Conservation (phyloP, 2,797 vertebrate species). For the Sphenopsis melanotis region DNA sequence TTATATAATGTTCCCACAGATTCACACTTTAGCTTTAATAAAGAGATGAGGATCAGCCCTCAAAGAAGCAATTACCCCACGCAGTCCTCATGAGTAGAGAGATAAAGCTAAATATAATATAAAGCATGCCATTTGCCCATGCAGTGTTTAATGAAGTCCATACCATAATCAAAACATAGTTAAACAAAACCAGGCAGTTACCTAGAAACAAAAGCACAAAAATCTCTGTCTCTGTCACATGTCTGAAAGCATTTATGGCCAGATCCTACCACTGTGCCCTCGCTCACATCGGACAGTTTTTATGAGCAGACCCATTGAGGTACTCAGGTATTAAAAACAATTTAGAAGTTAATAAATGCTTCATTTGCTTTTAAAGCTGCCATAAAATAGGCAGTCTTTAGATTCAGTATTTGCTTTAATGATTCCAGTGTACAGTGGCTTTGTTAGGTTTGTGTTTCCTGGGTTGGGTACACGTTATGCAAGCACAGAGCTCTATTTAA, state of each 20-base stretch:
- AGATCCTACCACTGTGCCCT: not conserved
- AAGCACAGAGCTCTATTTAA: not conserved
- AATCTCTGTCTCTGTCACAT: constrained; percentile 31
- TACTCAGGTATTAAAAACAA: not conserved
- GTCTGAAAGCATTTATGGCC: not conserved
- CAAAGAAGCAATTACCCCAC: constrained; percentile 14
- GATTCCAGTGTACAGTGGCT: not conserved
- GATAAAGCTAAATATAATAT: constrained; percentile 53
- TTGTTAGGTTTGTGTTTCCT: not conserved
- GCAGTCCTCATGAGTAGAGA: not conserved
- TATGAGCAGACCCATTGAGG: not conserved
- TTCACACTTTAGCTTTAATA: not conserved
- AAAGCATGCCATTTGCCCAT: constrained; percentile 43
- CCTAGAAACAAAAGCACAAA: constrained; percentile 67
- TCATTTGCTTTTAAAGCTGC: not conserved
- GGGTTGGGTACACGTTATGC: not conserved
- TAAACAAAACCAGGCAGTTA: constrained; percentile 64
- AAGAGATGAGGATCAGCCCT: not conserved
- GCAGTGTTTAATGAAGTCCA: constrained; percentile 59
- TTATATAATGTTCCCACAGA: not conserved
- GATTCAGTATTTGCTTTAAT: not conserved
- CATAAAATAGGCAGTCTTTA: not conserved
- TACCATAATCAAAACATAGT: constrained; percentile 65
- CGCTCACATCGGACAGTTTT: not conserved
- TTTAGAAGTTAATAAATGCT: not conserved